Evolutionary conservation across 2,113 vertebrate species (phyloP).

Genomic region (Grammomys dolichurus): DNA sequence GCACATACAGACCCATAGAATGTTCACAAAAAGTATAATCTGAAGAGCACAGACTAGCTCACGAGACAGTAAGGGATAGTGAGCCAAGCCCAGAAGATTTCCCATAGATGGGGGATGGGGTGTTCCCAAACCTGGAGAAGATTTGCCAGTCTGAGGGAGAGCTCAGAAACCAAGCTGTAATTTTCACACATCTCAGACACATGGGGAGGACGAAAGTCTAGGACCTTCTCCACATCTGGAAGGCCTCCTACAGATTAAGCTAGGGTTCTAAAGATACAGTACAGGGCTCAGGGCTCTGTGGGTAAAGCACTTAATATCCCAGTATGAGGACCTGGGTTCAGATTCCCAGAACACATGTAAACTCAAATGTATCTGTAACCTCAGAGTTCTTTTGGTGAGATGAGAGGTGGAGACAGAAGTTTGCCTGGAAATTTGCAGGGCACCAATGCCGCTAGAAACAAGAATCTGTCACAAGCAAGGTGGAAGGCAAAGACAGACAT

Average conservation of each 20-base stretch:
- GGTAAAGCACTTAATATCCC: background rate
- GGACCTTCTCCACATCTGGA: background rate
- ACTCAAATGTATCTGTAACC: background rate
- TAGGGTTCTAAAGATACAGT: background rate
- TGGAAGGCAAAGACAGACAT: background rate
- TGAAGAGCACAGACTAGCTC: background rate
- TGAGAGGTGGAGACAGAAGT: background rate
- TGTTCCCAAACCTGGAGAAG: background rate
- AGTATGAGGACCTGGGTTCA: background rate
- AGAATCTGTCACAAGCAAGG: background rate
- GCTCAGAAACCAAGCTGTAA: background rate
- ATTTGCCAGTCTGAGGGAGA: background rate
- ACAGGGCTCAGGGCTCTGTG: background rate
- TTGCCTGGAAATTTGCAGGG: background rate
- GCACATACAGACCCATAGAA: too few relatives aligned
- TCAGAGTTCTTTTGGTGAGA: background rate
- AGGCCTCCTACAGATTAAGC: background rate
- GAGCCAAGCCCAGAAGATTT: background rate
- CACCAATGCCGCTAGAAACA: background rate
- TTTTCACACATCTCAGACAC: background rate
- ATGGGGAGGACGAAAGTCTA: background rate
- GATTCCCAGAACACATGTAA: background rate
- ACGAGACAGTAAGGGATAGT: background rate
- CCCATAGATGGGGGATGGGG: background rate
- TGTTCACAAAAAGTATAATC: background rate